phyloP scores from a whole-genome alignment of 2,113 vertebrate species.

The Campylorhamphus procurvoides region DNA sequence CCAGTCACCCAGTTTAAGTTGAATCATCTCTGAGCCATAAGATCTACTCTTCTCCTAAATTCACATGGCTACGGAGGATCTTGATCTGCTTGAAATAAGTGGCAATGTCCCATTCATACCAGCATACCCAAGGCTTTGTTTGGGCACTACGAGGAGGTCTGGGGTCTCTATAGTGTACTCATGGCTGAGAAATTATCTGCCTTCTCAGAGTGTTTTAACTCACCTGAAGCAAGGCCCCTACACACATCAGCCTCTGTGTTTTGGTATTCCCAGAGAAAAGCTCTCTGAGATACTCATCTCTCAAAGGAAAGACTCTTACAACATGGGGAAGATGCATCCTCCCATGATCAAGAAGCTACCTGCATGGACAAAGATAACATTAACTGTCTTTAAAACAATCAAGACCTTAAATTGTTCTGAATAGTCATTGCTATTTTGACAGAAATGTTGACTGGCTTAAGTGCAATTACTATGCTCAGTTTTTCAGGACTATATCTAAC shows the following conservation, averaged over 20 bases:
- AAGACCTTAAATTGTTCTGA: not conserved
- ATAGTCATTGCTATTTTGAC: not conserved
- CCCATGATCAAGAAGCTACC: not conserved
- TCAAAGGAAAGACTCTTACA: not conserved
- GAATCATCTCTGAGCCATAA: not conserved
- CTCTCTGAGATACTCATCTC: not conserved
- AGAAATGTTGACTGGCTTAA: not conserved
- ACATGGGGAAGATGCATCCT: not conserved
- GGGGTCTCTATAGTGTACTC: not conserved
- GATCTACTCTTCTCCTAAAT: not conserved
- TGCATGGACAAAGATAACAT: not conserved
- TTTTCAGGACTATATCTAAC: not conserved
- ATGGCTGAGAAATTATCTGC: not conserved
- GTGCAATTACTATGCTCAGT: not conserved
- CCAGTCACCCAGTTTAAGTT: not conserved
- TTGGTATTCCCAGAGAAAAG: not conserved
- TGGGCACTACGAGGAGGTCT: not conserved
- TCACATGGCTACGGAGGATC: not conserved
- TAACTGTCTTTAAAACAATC: accelerated
- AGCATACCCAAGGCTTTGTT: not conserved
- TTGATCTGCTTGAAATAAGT: not conserved
- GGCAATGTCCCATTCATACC: not conserved
- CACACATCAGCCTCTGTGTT: not conserved
- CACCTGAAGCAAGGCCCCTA: not conserved
- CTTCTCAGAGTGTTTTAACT: not conserved